Percentiles rank a stretch among this genome's conserved stretches.
Conservation (phyloP, 2,888 invertebrate genomes). For the Altica lythri region DNA sequence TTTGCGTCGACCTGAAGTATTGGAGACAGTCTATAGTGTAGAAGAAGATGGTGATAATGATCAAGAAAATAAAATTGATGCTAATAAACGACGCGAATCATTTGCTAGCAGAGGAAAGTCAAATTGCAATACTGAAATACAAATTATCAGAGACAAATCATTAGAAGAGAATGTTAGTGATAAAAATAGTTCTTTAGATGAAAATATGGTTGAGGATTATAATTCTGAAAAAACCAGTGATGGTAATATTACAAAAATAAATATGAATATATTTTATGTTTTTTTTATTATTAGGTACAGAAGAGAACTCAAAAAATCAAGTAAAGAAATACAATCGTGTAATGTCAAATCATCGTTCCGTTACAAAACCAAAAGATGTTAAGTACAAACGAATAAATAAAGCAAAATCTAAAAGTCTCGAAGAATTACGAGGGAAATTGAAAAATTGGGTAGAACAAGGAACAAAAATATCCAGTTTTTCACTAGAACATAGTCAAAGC, state of each 20-base stretch:
- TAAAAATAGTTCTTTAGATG: constrained; percentile 31
- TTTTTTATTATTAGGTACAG: constrained; percentile 33
- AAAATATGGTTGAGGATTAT: constrained; percentile 42
- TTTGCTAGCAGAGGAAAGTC: constrained; percentile 52
- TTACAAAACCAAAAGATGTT: constrained; percentile 88
- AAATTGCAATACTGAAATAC: constrained; percentile 41
- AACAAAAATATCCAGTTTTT: constrained; percentile 68
- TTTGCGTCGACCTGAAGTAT: constrained; percentile 77
- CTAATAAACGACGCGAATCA: constrained; percentile 61
- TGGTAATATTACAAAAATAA: constrained; percentile 7
- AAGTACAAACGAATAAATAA: constrained; percentile 90
- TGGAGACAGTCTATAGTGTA: constrained; percentile 85
- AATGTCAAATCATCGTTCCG: constrained; percentile 88
- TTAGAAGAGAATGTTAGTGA: constrained; percentile 40
- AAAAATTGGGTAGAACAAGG: constrained; percentile 87
- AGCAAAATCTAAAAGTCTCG: constrained; percentile 86
- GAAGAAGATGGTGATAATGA: constrained; percentile 77
- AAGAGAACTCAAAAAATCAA: constrained; percentile 58
- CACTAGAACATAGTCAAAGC: constrained; percentile 67
- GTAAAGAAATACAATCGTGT: constrained; percentile 73
- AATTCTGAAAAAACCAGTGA: constrained; percentile 50
- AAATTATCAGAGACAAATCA: constrained; percentile 39
- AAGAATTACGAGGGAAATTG: constrained; percentile 79
- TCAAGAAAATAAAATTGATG: constrained; percentile 56
- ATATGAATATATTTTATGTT: background rate